Base-by-base conservation (phyloP, 1,140 invertebrate genomes). In the Drosophila pectinifera region DNA sequence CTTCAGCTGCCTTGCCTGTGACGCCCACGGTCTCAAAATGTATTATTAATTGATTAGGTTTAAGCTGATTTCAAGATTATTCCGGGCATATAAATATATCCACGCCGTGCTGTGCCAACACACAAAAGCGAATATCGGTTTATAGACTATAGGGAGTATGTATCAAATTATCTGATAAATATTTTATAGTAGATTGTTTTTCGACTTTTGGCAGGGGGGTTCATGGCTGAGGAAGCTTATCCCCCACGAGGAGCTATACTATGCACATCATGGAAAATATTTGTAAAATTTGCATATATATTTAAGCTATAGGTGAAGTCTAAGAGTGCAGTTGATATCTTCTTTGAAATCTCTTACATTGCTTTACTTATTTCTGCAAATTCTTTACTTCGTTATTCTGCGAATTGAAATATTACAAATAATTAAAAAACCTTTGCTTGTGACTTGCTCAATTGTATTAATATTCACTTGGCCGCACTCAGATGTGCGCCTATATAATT, bases 31-130 rank as follows among this genome's bases (percentile, higher is more conserved):
- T 46, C 68, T 46, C 49, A 48, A 79, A 84, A 88, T 80, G 78
- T 89, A 84, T 89, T 89, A 88, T 89, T 88, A 89, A 88, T 89
- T 88, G 80, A 89, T 88, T 84, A 69, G 83, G 58, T 77, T 89
- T 89, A 89, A 77, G 84, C 80, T 73, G 67, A 79, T 89, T 83
- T 69, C 13, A 22, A 77, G 75, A 86, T 79, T 58, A 61, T 72
- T 72, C 53, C 68, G 65, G 42, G 51, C 67, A 70, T 70, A 70
- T 70, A 70, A 70, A 70, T 70, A 67, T 69, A 48, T 16, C 36
- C 61, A 20, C 63, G 68, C 55, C 57, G 46, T n/a, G 48, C 55
- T 45, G 26, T 24, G 42, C 55, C 61, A 51, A 58, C 55, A 68
- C 61, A 51, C 39, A 34, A 31, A 34, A 51, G 55, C 24, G 31